A percentile compares a stretch with the other conserved stretches of the same genome.
Evolutionary conservation across 2,797 vertebrate genomes (phyloP).

Genomic region (Anableps anableps): DNA sequence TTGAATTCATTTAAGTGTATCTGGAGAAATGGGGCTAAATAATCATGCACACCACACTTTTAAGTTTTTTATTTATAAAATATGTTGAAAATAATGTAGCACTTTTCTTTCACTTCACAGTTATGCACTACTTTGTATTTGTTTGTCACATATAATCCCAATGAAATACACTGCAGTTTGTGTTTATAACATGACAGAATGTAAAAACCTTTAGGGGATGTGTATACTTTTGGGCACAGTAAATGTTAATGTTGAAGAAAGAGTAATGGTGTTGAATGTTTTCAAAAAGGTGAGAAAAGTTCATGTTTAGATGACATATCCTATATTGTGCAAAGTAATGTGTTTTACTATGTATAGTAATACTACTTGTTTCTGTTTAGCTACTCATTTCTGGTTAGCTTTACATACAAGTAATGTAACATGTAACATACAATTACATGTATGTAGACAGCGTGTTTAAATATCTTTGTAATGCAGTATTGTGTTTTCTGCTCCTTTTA

Average conservation of each 20-base stretch:
- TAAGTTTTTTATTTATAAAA: neutral
- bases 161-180: neutral
- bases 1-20: no score
- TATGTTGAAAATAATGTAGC: neutral
- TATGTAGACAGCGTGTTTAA: neutral
- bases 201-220: neutral
- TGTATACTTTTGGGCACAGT: neutral
- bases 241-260: neutral
- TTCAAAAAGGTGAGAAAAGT: neutral
- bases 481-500: slow-evolving; percentile 11
- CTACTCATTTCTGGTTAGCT: neutral
- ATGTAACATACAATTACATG: no score
- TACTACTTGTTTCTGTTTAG: neutral
- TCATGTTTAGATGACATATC: neutral
- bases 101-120: neutral
- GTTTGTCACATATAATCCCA: neutral
- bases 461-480: neutral
- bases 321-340: neutral
- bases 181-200: neutral
- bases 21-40: no score
- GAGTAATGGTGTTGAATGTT: neutral
- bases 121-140: neutral
- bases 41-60: no score
- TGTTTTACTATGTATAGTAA: neutral
- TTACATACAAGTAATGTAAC: no score